Evolutionary conservation across 2,113 vertebrate species (phyloP).

Genomic region (Pelobates fuscus): DNA sequence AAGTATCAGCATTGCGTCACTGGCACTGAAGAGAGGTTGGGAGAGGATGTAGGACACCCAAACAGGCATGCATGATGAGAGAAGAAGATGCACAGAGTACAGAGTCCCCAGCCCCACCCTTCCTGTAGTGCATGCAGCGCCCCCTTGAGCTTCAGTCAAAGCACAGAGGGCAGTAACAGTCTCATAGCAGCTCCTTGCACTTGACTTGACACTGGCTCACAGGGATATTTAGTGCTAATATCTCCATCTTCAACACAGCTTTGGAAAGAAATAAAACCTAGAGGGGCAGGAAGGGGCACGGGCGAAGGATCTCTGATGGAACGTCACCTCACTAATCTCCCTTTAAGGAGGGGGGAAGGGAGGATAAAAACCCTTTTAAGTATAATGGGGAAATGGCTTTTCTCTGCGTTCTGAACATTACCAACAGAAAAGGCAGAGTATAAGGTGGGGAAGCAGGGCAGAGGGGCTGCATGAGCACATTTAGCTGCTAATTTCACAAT

Average conservation of each 20-base stretch:
- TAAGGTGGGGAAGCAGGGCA: not conserved
- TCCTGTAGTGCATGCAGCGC: constrained; percentile 41
- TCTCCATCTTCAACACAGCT: constrained; percentile 17
- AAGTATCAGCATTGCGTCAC: not conserved
- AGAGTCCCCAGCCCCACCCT: constrained; percentile 1
- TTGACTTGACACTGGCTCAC: constrained; percentile 8
- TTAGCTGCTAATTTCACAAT: constrained; percentile 20
- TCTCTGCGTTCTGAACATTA: not conserved
- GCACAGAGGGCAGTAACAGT: constrained; percentile 48
- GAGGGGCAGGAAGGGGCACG: not conserved
- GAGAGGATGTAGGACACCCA: constrained; percentile 1
- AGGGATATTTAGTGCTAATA: constrained; percentile 25
- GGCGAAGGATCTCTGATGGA: not conserved
- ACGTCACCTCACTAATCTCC: not conserved
- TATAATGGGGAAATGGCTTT: not conserved
- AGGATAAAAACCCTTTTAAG: not conserved
- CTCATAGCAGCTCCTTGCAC: constrained; percentile 42
- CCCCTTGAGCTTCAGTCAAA: constrained; percentile 40
- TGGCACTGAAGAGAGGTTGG: not conserved
- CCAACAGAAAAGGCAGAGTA: not conserved
- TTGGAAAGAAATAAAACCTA: constrained; percentile 6
- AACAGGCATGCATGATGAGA: constrained; percentile 16
- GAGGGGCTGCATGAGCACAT: constrained; percentile 24
- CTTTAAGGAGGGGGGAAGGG: constrained; percentile 20
- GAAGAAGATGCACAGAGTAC: not conserved